Evolutionary conservation across 2,888 invertebrate genomes (phyloP).

Genomic region (Sarcophaga variegata): DNA sequence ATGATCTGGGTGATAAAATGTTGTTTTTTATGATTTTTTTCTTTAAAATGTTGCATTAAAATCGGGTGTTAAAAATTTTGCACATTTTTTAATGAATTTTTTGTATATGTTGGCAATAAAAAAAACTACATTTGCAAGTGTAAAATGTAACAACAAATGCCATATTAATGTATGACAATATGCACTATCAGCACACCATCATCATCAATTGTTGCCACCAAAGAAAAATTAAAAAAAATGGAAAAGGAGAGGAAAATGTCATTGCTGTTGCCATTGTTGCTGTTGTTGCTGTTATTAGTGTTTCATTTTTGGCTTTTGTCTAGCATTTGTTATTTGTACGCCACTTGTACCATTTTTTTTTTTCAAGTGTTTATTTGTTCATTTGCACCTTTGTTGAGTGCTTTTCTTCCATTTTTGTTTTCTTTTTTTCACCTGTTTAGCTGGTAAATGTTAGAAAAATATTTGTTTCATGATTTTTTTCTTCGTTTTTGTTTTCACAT

Average conservation of each 20-base stretch:
- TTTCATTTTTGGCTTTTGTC: conserved; percentile 24
- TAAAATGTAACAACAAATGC: conserved; percentile 31
- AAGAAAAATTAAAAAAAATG: not conserved
- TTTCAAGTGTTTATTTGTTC: conserved; percentile 58
- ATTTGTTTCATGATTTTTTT: not conserved
- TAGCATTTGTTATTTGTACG: conserved; percentile 4
- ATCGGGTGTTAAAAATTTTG: not conserved
- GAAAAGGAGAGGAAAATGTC: not conserved
- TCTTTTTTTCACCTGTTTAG: not conserved
- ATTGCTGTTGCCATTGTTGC: conserved; percentile 21
- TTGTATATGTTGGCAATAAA: conserved; percentile 36
- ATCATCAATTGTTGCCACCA: not conserved
- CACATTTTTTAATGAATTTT: not conserved
- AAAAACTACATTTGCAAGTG: not conserved
- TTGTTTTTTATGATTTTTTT: not conserved
- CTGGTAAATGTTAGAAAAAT: not conserved
- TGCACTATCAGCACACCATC: conserved; percentile 7
- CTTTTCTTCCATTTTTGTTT: not conserved
- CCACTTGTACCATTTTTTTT: conserved; percentile 37
- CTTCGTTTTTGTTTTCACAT: not conserved
- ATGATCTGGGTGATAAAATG: conserved; percentile 27
- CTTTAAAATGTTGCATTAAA: not conserved
- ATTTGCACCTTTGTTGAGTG: conserved; percentile 58
- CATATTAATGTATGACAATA: not conserved
- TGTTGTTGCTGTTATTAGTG: conserved; percentile 19